phyloP scores from a whole-genome alignment of 2,797 vertebrate genomes.

The Nothura maculosa region DNA sequence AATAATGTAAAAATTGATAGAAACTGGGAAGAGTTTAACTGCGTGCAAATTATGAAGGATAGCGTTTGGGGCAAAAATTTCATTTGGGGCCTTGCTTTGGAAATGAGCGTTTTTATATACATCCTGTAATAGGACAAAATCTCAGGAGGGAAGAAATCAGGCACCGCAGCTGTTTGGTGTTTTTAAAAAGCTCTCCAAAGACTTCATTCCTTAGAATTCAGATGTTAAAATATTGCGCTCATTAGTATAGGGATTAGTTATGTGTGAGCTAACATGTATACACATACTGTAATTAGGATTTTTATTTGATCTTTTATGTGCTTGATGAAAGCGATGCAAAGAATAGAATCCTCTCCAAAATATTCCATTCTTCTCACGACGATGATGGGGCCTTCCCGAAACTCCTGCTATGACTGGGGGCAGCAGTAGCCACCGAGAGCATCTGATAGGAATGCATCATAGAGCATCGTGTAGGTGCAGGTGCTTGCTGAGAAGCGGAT shows the following conservation, averaged over 20 bases:
- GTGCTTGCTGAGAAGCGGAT: fast-evolving
- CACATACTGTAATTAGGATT: neutral
- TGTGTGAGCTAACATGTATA: constrained; percentile 11
- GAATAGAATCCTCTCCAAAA: neutral
- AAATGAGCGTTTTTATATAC: neutral
- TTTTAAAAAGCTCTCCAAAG: constrained; percentile 51
- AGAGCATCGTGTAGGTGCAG: fast-evolving
- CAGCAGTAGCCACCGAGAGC: fast-evolving
- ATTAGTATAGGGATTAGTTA: constrained; percentile 1
- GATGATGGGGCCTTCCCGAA: neutral
- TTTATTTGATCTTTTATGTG: constrained; percentile 37
- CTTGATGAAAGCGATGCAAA: neutral
- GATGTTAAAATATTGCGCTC: neutral
- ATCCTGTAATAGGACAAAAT: neutral
- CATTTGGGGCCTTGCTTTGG: neutral
- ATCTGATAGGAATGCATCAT: fast-evolving
- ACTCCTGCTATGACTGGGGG: neutral
- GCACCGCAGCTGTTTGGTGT: constrained; percentile 26
- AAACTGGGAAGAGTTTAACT: constrained; percentile 25
- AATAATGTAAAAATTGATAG: constrained; percentile 29
- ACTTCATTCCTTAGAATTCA: neutral
- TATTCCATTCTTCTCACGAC: fast-evolving
- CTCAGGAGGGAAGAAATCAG: constrained; percentile 42
- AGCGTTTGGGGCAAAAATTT: constrained; percentile 15
- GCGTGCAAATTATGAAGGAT: neutral